Evolutionary conservation across 2,888 invertebrate genomes (phyloP).

Genomic region (Branchipolynoe longqiensis): DNA sequence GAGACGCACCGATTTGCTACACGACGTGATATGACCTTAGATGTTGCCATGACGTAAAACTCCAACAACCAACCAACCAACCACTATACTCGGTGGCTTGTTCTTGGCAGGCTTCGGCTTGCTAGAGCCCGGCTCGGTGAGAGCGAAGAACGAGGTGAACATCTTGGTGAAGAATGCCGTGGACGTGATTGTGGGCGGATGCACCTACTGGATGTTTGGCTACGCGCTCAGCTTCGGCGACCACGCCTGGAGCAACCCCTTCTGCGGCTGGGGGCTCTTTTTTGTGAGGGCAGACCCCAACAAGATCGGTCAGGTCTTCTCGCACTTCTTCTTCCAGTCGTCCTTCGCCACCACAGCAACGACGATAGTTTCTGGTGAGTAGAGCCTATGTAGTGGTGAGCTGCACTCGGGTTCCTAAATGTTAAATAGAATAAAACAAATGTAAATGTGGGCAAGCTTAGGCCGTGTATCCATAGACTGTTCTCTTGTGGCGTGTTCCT

Average conservation of each 20-base stretch:
- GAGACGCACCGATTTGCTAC: too few relatives aligned
- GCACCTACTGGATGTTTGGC: slow-evolving; percentile 75
- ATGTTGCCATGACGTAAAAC: too few relatives aligned
- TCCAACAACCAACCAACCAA: too few relatives aligned
- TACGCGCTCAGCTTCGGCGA: slow-evolving; percentile 75
- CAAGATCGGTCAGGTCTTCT: slow-evolving; percentile 91
- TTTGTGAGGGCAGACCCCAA: slow-evolving; percentile 86
- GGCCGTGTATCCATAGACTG: too few relatives aligned
- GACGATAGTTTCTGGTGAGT: slow-evolving; percentile 75
- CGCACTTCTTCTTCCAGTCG: slow-evolving; percentile 92
- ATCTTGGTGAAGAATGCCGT: slow-evolving; percentile 78
- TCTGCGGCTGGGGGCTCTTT: slow-evolving; percentile 92
- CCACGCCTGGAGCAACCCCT: slow-evolving; percentile 85
- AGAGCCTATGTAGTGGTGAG: too few relatives aligned
- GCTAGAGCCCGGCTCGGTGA: slow-evolving; percentile 74
- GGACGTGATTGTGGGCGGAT: slow-evolving; percentile 76
- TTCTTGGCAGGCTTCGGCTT: slow-evolving; percentile 77
- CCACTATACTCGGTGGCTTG: too few relatives aligned
- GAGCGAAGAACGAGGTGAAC: slow-evolving; percentile 75
- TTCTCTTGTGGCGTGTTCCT: too few relatives aligned
- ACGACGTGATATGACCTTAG: too few relatives aligned
- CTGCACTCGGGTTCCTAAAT: too few relatives aligned
- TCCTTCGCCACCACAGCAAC: slow-evolving; percentile 78
- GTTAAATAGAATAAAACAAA: too few relatives aligned
- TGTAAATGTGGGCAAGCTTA: too few relatives aligned